Conservation (phyloP, 2,888 invertebrate species). For the Oscheius sp. region DNA sequence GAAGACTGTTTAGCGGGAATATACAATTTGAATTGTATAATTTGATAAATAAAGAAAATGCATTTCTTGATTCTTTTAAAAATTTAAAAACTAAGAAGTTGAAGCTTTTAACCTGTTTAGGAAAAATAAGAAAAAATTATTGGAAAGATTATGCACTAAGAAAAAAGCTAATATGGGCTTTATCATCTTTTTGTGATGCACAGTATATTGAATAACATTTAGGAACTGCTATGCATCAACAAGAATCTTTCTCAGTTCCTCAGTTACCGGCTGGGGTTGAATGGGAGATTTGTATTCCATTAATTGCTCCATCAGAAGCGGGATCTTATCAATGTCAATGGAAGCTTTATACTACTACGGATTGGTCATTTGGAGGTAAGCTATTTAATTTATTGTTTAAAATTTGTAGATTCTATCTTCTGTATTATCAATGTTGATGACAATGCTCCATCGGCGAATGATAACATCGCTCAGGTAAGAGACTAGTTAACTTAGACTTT, state of each 20-base stretch:
- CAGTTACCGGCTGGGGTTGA: background rate
- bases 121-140: too few species aligned
- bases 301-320: slow-evolving; percentile 1
- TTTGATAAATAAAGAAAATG: background rate
- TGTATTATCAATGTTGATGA: slow-evolving; percentile 21
- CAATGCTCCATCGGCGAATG: too few species aligned
- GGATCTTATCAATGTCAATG: slow-evolving; percentile 19
- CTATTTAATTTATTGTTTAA: background rate
- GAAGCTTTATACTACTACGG: slow-evolving; percentile 8
- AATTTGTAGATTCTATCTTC: slow-evolving; percentile 19
- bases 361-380: slow-evolving; percentile 24
- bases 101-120: background rate
- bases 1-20: background rate
- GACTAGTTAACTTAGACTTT: too few species aligned
- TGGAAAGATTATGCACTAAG: too few species aligned
- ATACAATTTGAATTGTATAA: background rate
- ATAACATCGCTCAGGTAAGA: too few species aligned
- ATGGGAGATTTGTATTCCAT: slow-evolving; percentile 10
- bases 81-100: background rate
- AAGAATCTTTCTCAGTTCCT: background rate
- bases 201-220: slow-evolving; percentile 2
- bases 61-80: background rate
- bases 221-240: slow-evolving; percentile 5
- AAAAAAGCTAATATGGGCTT: too few species aligned
- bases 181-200: too few species aligned